A percentile compares a stretch with the other conserved stretches of the same genome.
These are phyloP conservation scores for Lampris megalopsis DNA, from an alignment of 2,113 vertebrate species.

Conservation along the genomic window DNA sequence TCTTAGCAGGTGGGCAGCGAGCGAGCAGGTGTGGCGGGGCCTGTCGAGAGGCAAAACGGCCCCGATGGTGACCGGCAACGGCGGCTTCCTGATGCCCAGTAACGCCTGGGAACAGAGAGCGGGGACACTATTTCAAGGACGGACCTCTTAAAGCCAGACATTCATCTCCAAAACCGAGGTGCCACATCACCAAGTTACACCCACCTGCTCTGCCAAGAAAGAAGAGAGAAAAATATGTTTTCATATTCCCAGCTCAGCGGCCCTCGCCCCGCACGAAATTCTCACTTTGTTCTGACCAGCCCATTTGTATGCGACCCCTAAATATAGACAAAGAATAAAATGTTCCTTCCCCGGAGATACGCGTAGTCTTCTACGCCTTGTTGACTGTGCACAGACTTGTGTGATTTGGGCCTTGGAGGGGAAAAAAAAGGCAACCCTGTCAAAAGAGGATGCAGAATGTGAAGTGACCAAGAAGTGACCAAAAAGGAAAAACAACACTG, in stretches of 20 bases:
- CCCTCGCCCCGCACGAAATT: too few species aligned
- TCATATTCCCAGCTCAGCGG: background rate
- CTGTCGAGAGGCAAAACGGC: constrained; percentile 1
- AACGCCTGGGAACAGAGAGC: constrained; percentile 32
- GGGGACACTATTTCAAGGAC: constrained; percentile 48
- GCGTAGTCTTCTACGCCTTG: too few species aligned
- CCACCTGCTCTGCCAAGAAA: constrained; percentile 26
- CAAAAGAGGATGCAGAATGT: constrained; percentile 3
- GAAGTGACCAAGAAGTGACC: background rate
- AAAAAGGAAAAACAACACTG: background rate
- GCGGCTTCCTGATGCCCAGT: constrained; percentile 40
- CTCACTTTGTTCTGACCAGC: too few species aligned
- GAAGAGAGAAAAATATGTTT: constrained; percentile 1
- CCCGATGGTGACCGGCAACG: constrained; percentile 19
- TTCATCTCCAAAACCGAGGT: constrained; percentile 13
- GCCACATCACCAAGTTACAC: constrained; percentile 69
- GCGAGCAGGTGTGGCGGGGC: constrained; percentile 5
- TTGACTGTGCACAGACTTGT: too few species aligned
- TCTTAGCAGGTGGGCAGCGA: constrained; percentile 16
- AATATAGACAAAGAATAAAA: too few species aligned
- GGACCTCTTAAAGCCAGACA: constrained; percentile 18
- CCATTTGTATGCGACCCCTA: too few species aligned
- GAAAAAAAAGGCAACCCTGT: background rate
- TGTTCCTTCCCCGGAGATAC: too few species aligned
- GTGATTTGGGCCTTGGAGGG: too few species aligned